Evolutionary conservation across 2,797 vertebrate species (phyloP).

Genomic region (Alcedo quadribrachys): DNA sequence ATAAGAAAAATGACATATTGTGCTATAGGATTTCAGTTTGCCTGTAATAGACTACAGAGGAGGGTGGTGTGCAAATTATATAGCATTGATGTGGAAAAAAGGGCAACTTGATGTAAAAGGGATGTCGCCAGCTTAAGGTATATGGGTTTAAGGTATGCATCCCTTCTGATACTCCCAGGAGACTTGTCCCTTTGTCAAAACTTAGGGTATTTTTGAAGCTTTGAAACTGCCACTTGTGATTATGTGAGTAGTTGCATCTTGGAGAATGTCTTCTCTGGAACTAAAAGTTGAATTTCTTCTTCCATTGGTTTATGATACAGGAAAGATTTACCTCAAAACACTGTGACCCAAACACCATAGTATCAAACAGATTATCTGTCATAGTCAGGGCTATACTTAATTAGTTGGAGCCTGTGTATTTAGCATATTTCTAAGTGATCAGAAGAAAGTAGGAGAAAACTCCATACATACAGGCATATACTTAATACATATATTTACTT

Average conservation of each 20-base stretch:
- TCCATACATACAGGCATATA: background rate
- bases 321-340: background rate
- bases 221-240: background rate
- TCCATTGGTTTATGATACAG: background rate
- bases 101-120: background rate
- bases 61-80: background rate
- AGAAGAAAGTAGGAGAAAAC: background rate
- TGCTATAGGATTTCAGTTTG: background rate
- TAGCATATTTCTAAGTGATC: background rate
- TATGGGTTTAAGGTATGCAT: constrained; percentile 11
- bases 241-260: background rate
- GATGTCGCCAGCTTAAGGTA: background rate
- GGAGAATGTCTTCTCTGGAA: background rate
- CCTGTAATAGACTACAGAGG: background rate
- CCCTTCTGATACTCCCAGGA: background rate
- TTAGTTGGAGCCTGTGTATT: background rate
- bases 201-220: background rate
- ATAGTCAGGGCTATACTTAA: background rate
- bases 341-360: background rate
- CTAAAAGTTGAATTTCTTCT: background rate
- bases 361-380: background rate
- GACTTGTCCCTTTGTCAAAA: background rate
- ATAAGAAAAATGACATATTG: background rate
- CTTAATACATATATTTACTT: background rate
- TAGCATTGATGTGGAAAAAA: background rate